Evolutionary conservation across 2,113 vertebrate species (phyloP).

Genomic region (pig (Sus scrofa)): DNA sequence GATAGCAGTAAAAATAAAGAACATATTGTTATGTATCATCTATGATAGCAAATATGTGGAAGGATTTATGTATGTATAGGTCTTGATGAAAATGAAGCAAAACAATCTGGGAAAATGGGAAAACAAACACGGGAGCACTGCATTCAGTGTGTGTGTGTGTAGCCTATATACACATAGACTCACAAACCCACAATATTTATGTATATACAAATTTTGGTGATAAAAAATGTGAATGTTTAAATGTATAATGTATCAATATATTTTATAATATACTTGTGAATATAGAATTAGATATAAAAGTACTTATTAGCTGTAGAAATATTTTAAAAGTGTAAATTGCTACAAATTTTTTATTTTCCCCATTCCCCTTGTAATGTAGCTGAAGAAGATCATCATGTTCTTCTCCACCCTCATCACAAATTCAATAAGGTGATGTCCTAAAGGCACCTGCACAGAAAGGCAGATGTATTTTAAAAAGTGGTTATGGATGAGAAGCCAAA

Average conservation of each 20-base stretch:
- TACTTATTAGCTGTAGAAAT: background rate
- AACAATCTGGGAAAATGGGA: background rate
- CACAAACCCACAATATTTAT: background rate
- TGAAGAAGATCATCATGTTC: background rate
- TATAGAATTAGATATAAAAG: background rate
- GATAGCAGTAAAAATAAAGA: conserved; percentile 19
- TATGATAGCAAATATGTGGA: background rate
- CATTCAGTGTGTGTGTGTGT: background rate
- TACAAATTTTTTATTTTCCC: background rate
- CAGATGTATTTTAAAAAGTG: background rate
- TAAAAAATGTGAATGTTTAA: background rate
- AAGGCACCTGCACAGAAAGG: background rate
- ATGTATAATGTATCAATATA: background rate
- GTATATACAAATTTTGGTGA: background rate
- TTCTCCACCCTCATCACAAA: conserved; percentile 3
- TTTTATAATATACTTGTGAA: background rate
- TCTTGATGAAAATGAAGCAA: background rate
- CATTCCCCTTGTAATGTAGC: background rate
- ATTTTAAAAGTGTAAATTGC: background rate
- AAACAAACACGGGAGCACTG: background rate
- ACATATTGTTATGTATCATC: background rate
- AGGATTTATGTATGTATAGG: background rate
- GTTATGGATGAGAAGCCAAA: background rate
- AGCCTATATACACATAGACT: background rate
- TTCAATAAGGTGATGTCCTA: background rate